A percentile compares a stretch with the other conserved stretches of the same genome.
Conservation (phyloP, 2,888 invertebrate species). For the Habrosyne pyritoides region DNA sequence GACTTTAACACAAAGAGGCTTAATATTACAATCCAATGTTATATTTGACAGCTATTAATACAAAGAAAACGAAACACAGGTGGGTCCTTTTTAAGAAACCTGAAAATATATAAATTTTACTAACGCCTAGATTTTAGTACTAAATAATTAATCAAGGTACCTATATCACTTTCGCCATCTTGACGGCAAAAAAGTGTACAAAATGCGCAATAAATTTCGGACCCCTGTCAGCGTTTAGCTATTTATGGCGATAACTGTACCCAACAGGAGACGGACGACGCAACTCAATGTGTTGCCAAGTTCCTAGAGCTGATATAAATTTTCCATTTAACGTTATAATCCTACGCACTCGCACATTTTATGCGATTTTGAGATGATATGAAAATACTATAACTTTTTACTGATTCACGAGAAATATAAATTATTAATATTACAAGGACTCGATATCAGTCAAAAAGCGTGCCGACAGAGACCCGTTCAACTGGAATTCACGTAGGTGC, state of each 20-base stretch:
- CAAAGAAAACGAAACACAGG: no score
- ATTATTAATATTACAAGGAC: neutral
- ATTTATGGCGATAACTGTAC: slow-evolving; percentile 19
- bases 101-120: neutral
- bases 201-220: slow-evolving; percentile 15
- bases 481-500: neutral
- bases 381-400: neutral
- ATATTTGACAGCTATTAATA: neutral
- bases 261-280: slow-evolving; percentile 18
- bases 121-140: neutral
- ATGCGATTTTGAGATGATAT: slow-evolving; percentile 5
- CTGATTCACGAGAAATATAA: neutral
- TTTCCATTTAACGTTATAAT: slow-evolving; percentile 23
- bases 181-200: slow-evolving; percentile 3
- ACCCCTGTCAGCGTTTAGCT: slow-evolving; percentile 22
- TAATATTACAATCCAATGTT: no score
- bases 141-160: neutral
- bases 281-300: slow-evolving; percentile 27
- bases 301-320: slow-evolving; percentile 30
- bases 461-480: neutral
- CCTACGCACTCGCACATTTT: slow-evolving; percentile 22
- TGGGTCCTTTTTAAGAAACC: neutral
- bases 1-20: neutral
- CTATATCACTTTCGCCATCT: slow-evolving; percentile 4
- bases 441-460: neutral